Evolutionary conservation across 2,113 vertebrate species (phyloP).

Genomic region (Coturnix japonica): DNA sequence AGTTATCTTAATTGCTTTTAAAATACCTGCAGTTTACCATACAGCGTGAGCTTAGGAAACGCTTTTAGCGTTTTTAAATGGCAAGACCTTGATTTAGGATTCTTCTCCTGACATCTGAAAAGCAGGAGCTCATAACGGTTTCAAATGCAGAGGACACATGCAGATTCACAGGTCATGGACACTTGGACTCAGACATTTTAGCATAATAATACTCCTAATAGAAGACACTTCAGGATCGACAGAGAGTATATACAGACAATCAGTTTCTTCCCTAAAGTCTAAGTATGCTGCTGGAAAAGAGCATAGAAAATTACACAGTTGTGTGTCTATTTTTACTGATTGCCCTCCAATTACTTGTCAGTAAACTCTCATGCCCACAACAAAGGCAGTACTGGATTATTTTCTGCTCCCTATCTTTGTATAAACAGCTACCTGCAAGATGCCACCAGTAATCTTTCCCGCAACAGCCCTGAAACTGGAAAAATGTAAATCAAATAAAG

Average conservation of each 20-base stretch:
- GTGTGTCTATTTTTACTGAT: background rate
- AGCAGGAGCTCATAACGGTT: background rate
- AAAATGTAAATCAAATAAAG: background rate
- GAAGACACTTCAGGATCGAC: background rate
- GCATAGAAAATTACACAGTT: background rate
- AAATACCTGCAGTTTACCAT: background rate
- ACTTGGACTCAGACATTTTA: background rate
- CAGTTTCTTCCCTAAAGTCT: background rate
- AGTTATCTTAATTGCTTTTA: conserved; percentile 57
- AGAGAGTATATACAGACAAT: background rate
- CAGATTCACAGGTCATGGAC: background rate
- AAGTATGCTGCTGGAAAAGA: background rate
- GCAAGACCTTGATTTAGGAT: background rate
- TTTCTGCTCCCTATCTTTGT: background rate
- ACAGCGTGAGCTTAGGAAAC: background rate
- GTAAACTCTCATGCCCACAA: background rate
- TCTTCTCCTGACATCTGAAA: background rate
- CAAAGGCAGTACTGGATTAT: background rate
- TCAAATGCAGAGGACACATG: fast-evolving
- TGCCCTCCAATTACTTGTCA: background rate
- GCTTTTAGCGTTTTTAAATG: background rate
- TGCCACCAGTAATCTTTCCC: background rate
- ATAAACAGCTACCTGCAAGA: background rate
- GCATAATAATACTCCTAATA: fast-evolving
- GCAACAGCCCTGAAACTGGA: background rate